Conservation (phyloP, 2,113 vertebrate species). For the Pelvicachromis taeniatus region DNA sequence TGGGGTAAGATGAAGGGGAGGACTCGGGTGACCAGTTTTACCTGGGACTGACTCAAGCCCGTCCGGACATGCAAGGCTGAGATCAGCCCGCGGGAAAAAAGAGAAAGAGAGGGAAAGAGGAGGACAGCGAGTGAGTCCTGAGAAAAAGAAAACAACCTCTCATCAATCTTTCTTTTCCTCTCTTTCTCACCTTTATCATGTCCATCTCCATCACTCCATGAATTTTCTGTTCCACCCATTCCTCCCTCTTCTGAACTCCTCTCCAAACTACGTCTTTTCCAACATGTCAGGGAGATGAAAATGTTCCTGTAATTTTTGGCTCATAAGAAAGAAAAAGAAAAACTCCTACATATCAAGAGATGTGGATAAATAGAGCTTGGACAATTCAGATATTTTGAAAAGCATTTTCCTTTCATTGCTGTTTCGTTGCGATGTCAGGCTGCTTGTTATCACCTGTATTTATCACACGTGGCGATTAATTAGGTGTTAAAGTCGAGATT, state of each 20-base stretch:
- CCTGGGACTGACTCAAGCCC: slow-evolving; percentile 59
- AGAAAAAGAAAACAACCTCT: slow-evolving; percentile 27
- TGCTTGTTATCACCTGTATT: slow-evolving; percentile 18
- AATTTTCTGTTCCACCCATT: not conserved
- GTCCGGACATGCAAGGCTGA: slow-evolving; percentile 58
- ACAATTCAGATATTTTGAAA: slow-evolving; percentile 33
- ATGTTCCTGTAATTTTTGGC: slow-evolving; percentile 61
- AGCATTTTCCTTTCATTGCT: not conserved
- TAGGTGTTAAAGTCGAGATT: not conserved
- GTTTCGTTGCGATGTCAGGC: not conserved
- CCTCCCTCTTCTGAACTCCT: not conserved
- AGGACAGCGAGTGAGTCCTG: slow-evolving; percentile 2
- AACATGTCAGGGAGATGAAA: slow-evolving; percentile 59
- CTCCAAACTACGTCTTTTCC: not conserved
- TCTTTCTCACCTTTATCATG: not conserved
- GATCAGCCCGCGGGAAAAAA: slow-evolving; percentile 30
- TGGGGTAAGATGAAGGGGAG: slow-evolving; percentile 42
- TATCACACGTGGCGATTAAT: slow-evolving; percentile 35
- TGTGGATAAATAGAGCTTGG: slow-evolving; percentile 56
- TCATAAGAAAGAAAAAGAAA: slow-evolving; percentile 41
- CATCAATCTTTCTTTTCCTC: not conserved
- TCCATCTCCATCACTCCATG: slow-evolving; percentile 44
- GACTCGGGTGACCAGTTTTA: slow-evolving; percentile 73
- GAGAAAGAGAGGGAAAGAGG: slow-evolving; percentile 17
- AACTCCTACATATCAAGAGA: slow-evolving; percentile 55